Conservation (phyloP, 2,113 vertebrate genomes). For the Poeciliopsis retropinna region DNA sequence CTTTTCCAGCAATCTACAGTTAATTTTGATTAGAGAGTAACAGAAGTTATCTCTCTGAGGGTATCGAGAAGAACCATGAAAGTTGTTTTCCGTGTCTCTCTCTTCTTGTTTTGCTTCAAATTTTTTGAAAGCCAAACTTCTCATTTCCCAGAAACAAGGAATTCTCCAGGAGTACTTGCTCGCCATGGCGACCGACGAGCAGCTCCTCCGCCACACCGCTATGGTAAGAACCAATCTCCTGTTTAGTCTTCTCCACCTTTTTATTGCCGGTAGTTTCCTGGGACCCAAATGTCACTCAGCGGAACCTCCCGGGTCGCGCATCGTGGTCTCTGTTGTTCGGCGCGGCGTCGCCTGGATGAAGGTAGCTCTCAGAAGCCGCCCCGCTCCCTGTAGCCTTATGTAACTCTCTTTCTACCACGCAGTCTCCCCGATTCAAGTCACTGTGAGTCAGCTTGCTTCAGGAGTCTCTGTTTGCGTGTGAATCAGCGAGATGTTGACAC, state of each 20-base stretch:
- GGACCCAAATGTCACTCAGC: neutral
- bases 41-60: too few species aligned
- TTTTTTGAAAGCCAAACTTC: neutral
- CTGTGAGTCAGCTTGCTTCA: conserved; percentile 53
- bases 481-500: conserved; percentile 66
- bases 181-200: conserved; percentile 93
- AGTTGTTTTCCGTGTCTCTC: neutral
- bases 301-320: neutral
- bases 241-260: neutral
- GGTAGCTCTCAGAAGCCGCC: conserved; percentile 11
- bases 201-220: conserved; percentile 88
- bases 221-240: conserved; percentile 81
- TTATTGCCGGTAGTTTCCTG: neutral
- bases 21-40: too few species aligned
- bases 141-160: conserved; percentile 85
- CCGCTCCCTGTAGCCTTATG: conserved; percentile 20
- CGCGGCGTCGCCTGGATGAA: neutral
- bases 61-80: neutral
- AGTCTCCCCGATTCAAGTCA: conserved; percentile 26
- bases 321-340: neutral
- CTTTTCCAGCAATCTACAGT: too few species aligned
- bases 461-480: conserved; percentile 39
- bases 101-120: neutral
- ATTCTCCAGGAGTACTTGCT: conserved; percentile 93
- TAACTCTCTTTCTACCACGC: conserved; percentile 31